phyloP scores from a whole-genome alignment of 2,113 vertebrate genomes.

The Anhinga rufa region DNA sequence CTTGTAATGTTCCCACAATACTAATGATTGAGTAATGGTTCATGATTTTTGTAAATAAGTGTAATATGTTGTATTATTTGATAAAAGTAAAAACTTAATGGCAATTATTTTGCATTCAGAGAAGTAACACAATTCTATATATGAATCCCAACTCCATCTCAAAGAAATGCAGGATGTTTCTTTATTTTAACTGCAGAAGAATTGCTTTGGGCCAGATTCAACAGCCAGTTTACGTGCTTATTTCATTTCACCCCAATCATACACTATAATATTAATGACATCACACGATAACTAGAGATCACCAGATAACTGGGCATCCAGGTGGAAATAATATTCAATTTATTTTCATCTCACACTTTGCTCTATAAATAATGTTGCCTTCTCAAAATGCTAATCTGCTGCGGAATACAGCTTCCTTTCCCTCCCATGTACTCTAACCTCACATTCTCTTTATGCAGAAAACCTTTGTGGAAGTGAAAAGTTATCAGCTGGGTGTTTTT shows the following conservation, averaged over 20 bases:
- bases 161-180: not conserved
- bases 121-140: not conserved
- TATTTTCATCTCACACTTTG: not conserved
- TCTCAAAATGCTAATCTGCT: not conserved
- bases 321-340: not conserved
- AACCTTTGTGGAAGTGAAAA: conserved; percentile 79
- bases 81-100: not conserved
- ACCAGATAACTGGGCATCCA: not conserved
- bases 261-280: not conserved
- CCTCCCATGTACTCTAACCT: not conserved
- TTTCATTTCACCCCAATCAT: not conserved
- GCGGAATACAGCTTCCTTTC: not conserved
- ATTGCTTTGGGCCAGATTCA: not conserved
- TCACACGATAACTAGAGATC: not conserved
- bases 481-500: conserved; percentile 83
- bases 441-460: conserved; percentile 45
- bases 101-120: not conserved
- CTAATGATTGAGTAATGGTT: not conserved
- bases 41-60: not conserved
- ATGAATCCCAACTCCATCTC: not conserved
- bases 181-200: not conserved
- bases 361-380: not conserved
- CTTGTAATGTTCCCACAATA: not conserved
- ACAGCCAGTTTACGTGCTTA: not conserved
- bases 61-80: not conserved